Evolutionary conservation across 2,888 invertebrate genomes (phyloP), one percentile per base, ranked within the genome.

Genomic region (Dynastes tityus): DNA sequence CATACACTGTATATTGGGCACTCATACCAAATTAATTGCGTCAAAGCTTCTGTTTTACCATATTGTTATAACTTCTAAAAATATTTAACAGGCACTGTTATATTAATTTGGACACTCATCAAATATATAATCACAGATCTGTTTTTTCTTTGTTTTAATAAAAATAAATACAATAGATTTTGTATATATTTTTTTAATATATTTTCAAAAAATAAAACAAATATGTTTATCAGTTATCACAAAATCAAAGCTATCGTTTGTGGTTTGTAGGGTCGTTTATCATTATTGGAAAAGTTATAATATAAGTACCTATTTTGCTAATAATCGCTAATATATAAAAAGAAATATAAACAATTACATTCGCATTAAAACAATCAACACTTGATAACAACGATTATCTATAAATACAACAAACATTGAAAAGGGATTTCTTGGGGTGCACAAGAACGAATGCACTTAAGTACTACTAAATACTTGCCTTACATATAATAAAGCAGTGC

Each of bases 81-180:
- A 61, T 45, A 61, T 61, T 61, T 61, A 45, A n/a, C 61, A 74
- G 73, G 73, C 73, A 74, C 73, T 74, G 45, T 74, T 61, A 61
- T 29, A 6, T 61, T 63, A 45, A 74, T 74, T 74, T 61, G 73
- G 73, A 74, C 73, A 74, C 61, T 74, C 40, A 63, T 61, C 13
- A 61, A 45, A 40, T 74, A 63, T 74, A 45, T 49, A 45, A 74
- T 61, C 61, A 74, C 61, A 74, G 58, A 61, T 74, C 40, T 68
- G 4, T 11, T 45, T 68, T 37, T 22, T 49, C 29, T 68, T 37
- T 16, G 16, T 0, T 16, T 32, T 16, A 65, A 65, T 65, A 65
- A 65, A 37, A 65, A 65, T 65, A 65, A 37, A 16, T 16, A 22
- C 22, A 45, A 22, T 58, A 58, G 22, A 58, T n/a, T 16, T n/a